Base-by-base conservation (phyloP, 2,888 invertebrate genomes). In the Stenolophus ochropezus region DNA sequence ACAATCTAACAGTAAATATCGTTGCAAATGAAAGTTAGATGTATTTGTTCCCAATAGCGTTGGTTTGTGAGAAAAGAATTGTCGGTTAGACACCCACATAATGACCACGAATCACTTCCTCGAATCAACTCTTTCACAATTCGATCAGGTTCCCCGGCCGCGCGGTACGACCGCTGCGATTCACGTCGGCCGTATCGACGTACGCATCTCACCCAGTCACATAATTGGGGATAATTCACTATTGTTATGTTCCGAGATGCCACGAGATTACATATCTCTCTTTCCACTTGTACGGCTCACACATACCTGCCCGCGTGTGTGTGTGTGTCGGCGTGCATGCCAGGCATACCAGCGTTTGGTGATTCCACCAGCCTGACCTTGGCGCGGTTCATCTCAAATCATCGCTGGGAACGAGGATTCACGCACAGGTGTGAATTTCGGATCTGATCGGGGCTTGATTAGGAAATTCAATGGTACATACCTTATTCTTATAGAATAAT, bases 181-280 rank as follows among this genome's bases (percentile, higher is more conserved):
- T 49, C 49, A 73, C 73, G 49, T 23, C 21, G 47, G 42, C 14
- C 23, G 61, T 79, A 79, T 79, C 79, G 53, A 51, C 33, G 69
- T 51, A 69, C 69, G 79, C 69, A 79, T 79, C 79, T 79, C 71
- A 69, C 25, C 71, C 47, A 69, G 69, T 79, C 79, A 79, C 79
- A 86, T 86, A 87, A 87, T 87, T 87, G 86, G 85, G 86, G 87
- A 86, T 87, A 86, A 87, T 86, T 87, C 85, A 84, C 83, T 84
- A 86, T 87, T 87, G 86, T 86, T 79, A 79, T 69, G 79, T 79
- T 61, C 33, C 51, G 69, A 69, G 79, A 79, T 79, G 79, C 79
- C 69, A 25, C 18, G 51, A 69, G 79, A 79, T 79, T 79, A 69
- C 79, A 69, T 79, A 61, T 79, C 79, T 69, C 53, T 58, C 77